Base-by-base conservation (phyloP, 2,888 invertebrate species). In the Monochamus alternatus region DNA sequence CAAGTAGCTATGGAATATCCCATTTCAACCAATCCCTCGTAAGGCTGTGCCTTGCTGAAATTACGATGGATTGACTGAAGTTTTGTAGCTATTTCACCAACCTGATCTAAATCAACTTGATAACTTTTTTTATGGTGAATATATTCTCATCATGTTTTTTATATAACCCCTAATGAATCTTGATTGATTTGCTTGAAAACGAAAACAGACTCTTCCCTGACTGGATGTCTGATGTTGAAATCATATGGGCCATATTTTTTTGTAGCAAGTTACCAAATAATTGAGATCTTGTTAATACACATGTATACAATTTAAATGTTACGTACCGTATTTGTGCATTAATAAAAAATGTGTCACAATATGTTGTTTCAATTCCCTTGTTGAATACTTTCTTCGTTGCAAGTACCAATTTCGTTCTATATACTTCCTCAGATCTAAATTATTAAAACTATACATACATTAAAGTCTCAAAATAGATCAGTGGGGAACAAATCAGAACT, bases 241-340 rank as follows among this genome's bases (percentile, higher is more conserved):
- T 63, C 52, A 76, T 73, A 75, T 69, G 68, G 72, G 73, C 77
- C 77, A 79, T 79, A 85, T 86, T 86, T 84, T 83, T 84, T 84
- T 86, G 85, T 86, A 87, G 86, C 85, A 86, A 86, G 87, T 87
- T 88, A 87, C 87, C 87, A 85, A 86, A 85, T 86, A 85, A 82
- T 85, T 82, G 63, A 75, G 73, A 85, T 87, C 85, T 87, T 88
- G 87, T 89, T 88, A 87, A 88, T 87, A 87, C 87, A 88, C 87
- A 88, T 89, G 88, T 89, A 89, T 88, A 88, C 88, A 88, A 88
- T 87, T 88, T 88, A 86, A 88, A 88, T 89, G 89, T 89, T 89
- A 89, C 87, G 88, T 89, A 89, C 87, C 87, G 87, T 89, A 89
- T 88, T 88, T 89, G 88, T 89, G 89, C 88, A 89, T 89, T 88